These are phyloP conservation scores for Hippopotamyrus pictus DNA, from an alignment of 2,797 vertebrate species.

Conservation along the genomic window DNA sequence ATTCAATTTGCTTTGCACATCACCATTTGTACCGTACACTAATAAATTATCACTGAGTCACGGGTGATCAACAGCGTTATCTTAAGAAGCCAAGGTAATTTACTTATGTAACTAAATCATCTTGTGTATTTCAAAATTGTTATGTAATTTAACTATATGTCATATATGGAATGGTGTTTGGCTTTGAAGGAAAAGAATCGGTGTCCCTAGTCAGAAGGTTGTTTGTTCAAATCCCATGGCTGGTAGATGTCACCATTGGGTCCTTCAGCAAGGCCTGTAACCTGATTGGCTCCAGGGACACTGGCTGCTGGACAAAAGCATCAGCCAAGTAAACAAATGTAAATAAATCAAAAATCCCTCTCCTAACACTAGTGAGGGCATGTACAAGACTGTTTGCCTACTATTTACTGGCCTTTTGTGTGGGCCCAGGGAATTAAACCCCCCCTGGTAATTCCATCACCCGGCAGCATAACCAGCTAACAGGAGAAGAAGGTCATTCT, in stretches of 20 bases:
- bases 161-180: neutral
- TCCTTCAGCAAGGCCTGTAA: neutral
- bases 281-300: neutral
- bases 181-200: neutral
- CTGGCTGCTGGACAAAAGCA: neutral
- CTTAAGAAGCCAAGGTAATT: neutral
- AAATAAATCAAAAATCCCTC: neutral
- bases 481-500: neutral
- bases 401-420: neutral
- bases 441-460: neutral
- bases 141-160: conserved; percentile 1
- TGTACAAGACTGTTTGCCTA: neutral
- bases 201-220: neutral
- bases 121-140: neutral
- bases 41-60: conserved; percentile 4
- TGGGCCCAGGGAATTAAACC: neutral
- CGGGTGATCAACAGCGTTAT: neutral
- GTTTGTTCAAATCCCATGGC: neutral
- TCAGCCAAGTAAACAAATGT: neutral
- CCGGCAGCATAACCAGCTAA: neutral
- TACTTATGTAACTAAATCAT: neutral
- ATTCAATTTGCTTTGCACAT: conserved; percentile 1
- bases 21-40: neutral
- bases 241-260: neutral
- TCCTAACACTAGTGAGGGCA: neutral